Evolutionary conservation across 2,113 vertebrate species (phyloP).

Genomic region (Mesoclemmys tuberculata): DNA sequence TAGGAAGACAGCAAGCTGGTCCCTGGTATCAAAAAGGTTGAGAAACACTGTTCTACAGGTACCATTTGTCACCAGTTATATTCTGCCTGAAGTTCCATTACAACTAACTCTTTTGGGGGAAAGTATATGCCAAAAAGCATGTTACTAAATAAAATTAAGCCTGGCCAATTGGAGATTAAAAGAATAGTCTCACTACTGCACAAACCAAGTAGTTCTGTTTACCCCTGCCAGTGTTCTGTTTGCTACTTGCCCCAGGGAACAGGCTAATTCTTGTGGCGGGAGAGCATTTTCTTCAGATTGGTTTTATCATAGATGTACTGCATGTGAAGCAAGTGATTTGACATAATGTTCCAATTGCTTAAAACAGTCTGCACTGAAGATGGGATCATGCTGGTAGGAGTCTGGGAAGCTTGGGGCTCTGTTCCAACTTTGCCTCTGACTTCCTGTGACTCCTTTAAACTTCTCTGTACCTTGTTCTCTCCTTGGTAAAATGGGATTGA

Average conservation of each 20-base stretch:
- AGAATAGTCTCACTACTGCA: fast-evolving
- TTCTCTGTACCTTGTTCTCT: conserved; percentile 50
- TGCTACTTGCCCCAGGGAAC: background rate
- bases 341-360: background rate
- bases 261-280: conserved; percentile 17
- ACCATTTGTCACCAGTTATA: conserved; percentile 15
- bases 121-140: background rate
- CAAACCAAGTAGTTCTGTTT: background rate
- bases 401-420: conserved; percentile 45
- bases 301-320: background rate
- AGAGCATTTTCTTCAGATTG: background rate
- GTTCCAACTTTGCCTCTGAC: conserved; percentile 38
- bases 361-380: conserved; percentile 7
- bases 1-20: too few relatives aligned
- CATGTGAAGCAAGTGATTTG: background rate
- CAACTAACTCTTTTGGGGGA: background rate
- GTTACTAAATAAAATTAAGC: background rate
- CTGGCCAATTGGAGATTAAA: background rate
- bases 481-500: conserved; percentile 16
- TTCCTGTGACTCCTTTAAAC: conserved; percentile 61
- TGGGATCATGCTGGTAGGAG: background rate
- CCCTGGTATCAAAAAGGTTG: too few relatives aligned
- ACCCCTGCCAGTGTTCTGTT: background rate
- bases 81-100: conserved; percentile 42
- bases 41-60: background rate